A percentile compares a stretch with the other conserved stretches of the same genome.
Conservation (phyloP, 1,140 invertebrate species). For the Drosophila pruinosa region DNA sequence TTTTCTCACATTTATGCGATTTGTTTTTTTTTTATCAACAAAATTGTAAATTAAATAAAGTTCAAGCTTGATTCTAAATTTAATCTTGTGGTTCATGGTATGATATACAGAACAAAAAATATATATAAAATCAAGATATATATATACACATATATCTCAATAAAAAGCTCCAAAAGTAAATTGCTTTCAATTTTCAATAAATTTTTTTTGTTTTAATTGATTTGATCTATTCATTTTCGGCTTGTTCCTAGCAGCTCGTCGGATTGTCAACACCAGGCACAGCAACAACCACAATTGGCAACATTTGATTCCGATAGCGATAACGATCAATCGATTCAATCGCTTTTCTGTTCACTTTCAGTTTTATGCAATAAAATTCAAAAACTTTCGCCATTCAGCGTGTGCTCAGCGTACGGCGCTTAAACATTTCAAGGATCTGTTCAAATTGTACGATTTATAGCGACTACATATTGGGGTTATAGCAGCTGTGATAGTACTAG, state of each 20-base stretch:
- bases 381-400: conserved; percentile 51
- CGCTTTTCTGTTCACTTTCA: conserved; percentile 37
- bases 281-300: conserved; percentile 79
- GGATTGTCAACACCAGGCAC: conserved; percentile 65
- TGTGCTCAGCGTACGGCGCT: conserved; percentile 35
- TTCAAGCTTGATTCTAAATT: conserved; percentile 54
- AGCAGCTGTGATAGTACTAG: conserved; percentile 36
- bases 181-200: conserved; percentile 18
- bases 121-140: conserved; percentile 29
- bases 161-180: conserved; percentile 43
- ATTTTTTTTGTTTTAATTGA: conserved; percentile 6
- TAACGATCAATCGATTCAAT: conserved; percentile 7
- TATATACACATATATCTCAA: conserved; percentile 29
- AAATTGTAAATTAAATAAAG: conserved; percentile 64
- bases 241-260: conserved; percentile 42
- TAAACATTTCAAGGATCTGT: conserved; percentile 76
- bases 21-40: conserved; percentile 22
- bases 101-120: conserved; percentile 68
- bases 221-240: conserved; percentile 7
- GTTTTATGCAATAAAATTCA: conserved; percentile 80
- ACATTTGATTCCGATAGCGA: conserved; percentile 45
- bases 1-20: conserved; percentile 6
- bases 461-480: conserved; percentile 65
- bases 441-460: conserved; percentile 61
- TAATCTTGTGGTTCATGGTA: conserved; percentile 71